Conservation (phyloP, 2,797 vertebrate species). For the Bradypodion ventrale region DNA sequence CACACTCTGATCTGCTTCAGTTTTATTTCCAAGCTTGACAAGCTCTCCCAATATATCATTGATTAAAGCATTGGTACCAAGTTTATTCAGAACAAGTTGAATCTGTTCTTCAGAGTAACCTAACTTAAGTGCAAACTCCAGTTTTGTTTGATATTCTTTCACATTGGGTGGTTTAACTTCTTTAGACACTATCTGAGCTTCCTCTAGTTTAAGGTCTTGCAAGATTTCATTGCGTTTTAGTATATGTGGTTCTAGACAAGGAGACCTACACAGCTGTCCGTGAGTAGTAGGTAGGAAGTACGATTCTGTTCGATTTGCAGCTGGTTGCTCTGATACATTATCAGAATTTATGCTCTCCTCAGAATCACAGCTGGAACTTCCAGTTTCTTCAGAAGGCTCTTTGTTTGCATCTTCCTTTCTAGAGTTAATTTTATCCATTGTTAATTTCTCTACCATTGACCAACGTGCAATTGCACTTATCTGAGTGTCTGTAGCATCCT, state of each 20-base stretch:
- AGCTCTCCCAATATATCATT: slow-evolving; percentile 96
- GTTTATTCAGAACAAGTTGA: slow-evolving; percentile 90
- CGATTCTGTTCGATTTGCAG: slow-evolving; percentile 70
- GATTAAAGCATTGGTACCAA: slow-evolving; percentile 92
- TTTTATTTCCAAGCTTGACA: slow-evolving; percentile 94
- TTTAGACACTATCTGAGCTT: slow-evolving; percentile 71
- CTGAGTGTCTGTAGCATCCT: slow-evolving; percentile 83
- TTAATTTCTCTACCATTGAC: slow-evolving; percentile 75
- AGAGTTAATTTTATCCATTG: slow-evolving; percentile 79
- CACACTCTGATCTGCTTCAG: slow-evolving; percentile 81
- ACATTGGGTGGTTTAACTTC: slow-evolving; percentile 77
- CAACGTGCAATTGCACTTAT: slow-evolving; percentile 76
- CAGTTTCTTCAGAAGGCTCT: slow-evolving; percentile 76
- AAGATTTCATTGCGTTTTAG: slow-evolving; percentile 73
- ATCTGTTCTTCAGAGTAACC: slow-evolving; percentile 95
- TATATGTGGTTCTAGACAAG: slow-evolving; percentile 77
- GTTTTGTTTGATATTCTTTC: slow-evolving; percentile 89
- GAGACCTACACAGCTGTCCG: slow-evolving; percentile 76
- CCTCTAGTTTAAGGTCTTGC: slow-evolving; percentile 78
- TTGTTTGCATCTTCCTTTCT: slow-evolving; percentile 77
- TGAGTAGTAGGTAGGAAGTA: slow-evolving; percentile 77
- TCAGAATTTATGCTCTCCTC: slow-evolving; percentile 87
- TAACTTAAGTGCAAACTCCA: slow-evolving; percentile 96
- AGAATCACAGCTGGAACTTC: slow-evolving; percentile 78
- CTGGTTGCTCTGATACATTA: slow-evolving; percentile 84